Percentiles rank a stretch among this genome's conserved stretches.
These are phyloP conservation scores for Ceriagrion tenellum DNA, from an alignment of 2,888 invertebrate genomes.

Conservation along the genomic window DNA sequence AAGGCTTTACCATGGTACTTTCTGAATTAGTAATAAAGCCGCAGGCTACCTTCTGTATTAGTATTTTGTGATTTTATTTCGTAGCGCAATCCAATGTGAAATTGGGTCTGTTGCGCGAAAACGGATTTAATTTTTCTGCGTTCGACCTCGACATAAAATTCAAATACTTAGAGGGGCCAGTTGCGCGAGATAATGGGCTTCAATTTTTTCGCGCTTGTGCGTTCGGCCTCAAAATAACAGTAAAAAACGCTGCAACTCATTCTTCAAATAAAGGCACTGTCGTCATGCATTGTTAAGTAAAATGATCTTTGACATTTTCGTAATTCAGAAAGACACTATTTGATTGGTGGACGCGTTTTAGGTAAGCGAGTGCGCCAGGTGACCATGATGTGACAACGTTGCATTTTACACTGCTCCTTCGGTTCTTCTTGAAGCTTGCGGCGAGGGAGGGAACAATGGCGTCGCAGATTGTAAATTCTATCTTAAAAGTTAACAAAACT, in stretches of 20 bases:
- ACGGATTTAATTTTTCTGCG: no score
- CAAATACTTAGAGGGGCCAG: no score
- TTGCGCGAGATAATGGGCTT: no score
- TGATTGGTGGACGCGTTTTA: constrained; percentile 41
- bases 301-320: constrained; percentile 63
- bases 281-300: not conserved
- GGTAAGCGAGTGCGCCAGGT: not conserved
- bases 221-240: not conserved
- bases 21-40: no score
- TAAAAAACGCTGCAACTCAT: not conserved
- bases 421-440: constrained; percentile 31
- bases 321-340: not conserved
- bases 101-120: no score
- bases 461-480: constrained; percentile 42
- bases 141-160: no score
- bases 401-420: not conserved
- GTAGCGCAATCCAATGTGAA: no score
- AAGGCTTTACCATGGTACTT: no score
- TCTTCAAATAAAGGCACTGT: constrained; percentile 25
- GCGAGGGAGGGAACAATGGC: constrained; percentile 20
- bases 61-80: no score
- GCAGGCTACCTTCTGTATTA: no score
- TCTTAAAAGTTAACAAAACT: constrained; percentile 20
- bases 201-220: not conserved
- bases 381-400: constrained; percentile 12